A percentile compares a stretch with the other conserved stretches of the same genome.
These are phyloP conservation scores for Gobio occitaniae DNA, from an alignment of 2,797 vertebrate species.

Conservation along the genomic window DNA sequence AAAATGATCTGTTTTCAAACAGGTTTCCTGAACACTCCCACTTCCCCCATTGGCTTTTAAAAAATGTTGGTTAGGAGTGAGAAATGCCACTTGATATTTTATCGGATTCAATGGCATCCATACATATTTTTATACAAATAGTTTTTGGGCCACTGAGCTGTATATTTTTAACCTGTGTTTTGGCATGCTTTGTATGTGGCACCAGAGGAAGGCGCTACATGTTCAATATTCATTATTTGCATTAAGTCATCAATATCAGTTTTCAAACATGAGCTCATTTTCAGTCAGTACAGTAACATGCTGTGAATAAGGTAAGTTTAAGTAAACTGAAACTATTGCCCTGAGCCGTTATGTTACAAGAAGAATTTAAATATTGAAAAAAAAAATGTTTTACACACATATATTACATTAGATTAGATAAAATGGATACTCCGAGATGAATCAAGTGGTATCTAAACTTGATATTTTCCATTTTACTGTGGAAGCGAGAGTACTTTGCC, in stretches of 20 bases:
- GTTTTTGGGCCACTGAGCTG: too few species aligned
- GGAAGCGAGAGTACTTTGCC: slow-evolving; percentile 50
- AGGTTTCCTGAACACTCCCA: too few species aligned
- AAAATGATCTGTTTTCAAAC: too few species aligned
- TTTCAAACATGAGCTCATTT: neutral
- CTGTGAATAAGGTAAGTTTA: neutral
- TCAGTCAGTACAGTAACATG: neutral
- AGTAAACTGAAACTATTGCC: neutral
- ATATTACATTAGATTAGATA: neutral
- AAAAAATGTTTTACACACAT: neutral
- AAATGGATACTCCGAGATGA: neutral
- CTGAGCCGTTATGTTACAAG: neutral
- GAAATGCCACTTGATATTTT: neutral
- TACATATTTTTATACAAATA: too few species aligned
- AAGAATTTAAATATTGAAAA: too few species aligned
- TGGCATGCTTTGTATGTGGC: too few species aligned
- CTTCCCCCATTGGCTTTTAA: neutral
- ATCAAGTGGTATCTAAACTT: neutral
- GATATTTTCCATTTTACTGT: slow-evolving; percentile 9
- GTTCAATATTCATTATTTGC: neutral
- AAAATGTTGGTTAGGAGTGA: neutral
- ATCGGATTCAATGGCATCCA: neutral
- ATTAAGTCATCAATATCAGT: neutral
- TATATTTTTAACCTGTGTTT: neutral
- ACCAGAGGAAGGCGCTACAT: neutral